phyloP scores from a whole-genome alignment of 1,140 invertebrate genomes.

The Trichoplusia ni region DNA sequence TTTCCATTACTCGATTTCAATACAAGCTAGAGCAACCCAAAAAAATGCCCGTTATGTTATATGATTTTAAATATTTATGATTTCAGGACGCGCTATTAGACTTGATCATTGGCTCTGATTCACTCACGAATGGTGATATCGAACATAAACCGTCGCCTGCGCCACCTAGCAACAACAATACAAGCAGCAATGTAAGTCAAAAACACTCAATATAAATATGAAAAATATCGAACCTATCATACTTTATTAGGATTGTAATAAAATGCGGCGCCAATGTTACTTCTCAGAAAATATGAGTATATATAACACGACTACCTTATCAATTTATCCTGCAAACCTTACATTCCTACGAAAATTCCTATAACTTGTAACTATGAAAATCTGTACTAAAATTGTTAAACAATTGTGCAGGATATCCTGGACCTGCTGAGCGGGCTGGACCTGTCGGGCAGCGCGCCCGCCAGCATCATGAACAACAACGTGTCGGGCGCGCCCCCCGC shows the following conservation, averaged over 20 bases:
- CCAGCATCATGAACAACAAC: conserved; percentile 43
- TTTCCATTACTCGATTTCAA: too few relatives aligned
- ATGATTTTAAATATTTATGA: conserved; percentile 6
- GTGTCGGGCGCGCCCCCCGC: conserved; percentile 53
- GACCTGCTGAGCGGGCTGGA: conserved; percentile 91
- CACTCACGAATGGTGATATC: conserved; percentile 68
- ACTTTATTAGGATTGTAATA: too few relatives aligned
- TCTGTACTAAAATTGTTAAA: not conserved
- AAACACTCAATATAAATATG: not conserved
- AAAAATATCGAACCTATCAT: too few relatives aligned
- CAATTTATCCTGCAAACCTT: too few relatives aligned
- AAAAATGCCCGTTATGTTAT: too few relatives aligned
- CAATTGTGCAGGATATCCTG: conserved; percentile 86
- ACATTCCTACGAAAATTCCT: too few relatives aligned
- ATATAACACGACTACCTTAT: too few relatives aligned
- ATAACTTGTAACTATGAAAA: too few relatives aligned
- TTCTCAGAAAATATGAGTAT: too few relatives aligned
- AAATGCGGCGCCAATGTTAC: too few relatives aligned
- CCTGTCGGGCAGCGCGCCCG: conserved; percentile 74
- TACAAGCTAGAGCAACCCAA: too few relatives aligned
- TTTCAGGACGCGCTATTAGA: conserved; percentile 67
- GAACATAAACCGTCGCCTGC: conserved; percentile 53
- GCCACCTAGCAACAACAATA: conserved; percentile 81
- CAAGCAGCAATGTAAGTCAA: conserved; percentile 80
- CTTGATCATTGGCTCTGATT: conserved; percentile 72